phyloP scores from a whole-genome alignment of 2,888 invertebrate genomes.

The Zygogramma bicolorata region DNA sequence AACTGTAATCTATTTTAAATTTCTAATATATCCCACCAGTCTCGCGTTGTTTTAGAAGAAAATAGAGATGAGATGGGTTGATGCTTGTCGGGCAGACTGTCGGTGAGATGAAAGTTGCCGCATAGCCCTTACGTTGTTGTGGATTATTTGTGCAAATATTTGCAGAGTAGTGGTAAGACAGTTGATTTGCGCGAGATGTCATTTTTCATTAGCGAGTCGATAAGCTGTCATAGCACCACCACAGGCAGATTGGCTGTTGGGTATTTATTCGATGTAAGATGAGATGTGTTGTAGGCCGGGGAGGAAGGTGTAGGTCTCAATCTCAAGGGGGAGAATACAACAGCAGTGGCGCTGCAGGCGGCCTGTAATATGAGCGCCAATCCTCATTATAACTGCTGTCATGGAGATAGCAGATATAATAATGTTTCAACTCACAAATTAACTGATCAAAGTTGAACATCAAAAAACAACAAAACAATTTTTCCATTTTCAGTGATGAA shows the following conservation, averaged over 20 bases:
- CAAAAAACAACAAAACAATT: too few relatives aligned
- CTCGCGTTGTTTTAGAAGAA: constrained; percentile 34
- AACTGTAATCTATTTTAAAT: constrained; percentile 19
- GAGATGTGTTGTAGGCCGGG: constrained; percentile 62
- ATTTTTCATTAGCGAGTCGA: constrained; percentile 30
- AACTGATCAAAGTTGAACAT: too few relatives aligned
- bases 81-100: constrained; percentile 24
- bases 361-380: constrained; percentile 65
- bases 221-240: constrained; percentile 49
- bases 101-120: constrained; percentile 28
- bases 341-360: constrained; percentile 60
- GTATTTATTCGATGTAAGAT: constrained; percentile 60
- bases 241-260: constrained; percentile 59
- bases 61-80: constrained; percentile 20
- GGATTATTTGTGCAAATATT: constrained; percentile 25
- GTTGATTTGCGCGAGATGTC: constrained; percentile 21
- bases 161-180: constrained; percentile 18
- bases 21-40: constrained; percentile 37
- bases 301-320: constrained; percentile 59
- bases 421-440: constrained; percentile 27
- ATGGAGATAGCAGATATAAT: constrained; percentile 9
- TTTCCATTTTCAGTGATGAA: too few relatives aligned
- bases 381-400: constrained; percentile 47
- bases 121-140: constrained; percentile 18
- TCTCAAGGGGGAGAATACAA: constrained; percentile 63